Evolutionary conservation across 2,888 invertebrate species (phyloP).

Genomic region (Oligia fasciuncula): DNA sequence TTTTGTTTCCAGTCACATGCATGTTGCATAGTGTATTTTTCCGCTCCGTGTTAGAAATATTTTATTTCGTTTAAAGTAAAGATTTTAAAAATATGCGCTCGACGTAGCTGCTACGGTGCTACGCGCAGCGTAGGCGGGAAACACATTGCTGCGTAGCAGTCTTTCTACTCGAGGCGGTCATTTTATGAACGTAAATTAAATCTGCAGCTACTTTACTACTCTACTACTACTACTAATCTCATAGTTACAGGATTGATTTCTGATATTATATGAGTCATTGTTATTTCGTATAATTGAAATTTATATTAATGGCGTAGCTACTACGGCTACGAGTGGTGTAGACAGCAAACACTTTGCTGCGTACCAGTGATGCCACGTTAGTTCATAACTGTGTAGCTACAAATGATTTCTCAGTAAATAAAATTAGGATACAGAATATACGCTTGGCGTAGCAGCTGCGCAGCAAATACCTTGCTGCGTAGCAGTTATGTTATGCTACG

Average conservation of each 20-base stretch:
- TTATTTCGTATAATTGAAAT: background rate
- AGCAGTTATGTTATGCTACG: slow-evolving; percentile 31
- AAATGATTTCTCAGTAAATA: background rate
- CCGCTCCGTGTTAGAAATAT: background rate
- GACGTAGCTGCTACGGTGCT: slow-evolving; percentile 19
- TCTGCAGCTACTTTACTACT: slow-evolving; percentile 7
- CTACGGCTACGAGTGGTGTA: background rate
- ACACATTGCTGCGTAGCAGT: slow-evolving; percentile 23
- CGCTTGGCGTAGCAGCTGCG: slow-evolving; percentile 10
- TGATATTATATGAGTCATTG: background rate
- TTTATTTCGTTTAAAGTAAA: slow-evolving; percentile 5
- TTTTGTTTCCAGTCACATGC: slow-evolving; percentile 7
- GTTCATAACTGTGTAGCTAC: background rate
- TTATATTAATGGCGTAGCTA: background rate
- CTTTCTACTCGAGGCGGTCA: slow-evolving; percentile 7
- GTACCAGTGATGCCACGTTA: background rate
- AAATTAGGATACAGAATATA: background rate
- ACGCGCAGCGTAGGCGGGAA: slow-evolving; percentile 49
- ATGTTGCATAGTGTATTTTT: slow-evolving; percentile 14
- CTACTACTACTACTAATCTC: background rate
- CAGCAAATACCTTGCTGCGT: slow-evolving; percentile 15
- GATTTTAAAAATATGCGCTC: slow-evolving; percentile 12
- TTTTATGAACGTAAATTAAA: slow-evolving; percentile 7
- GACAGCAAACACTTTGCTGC: background rate
- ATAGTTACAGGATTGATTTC: background rate